Conservation (phyloP, 1,140 invertebrate genomes). For the Amyelois transitella region DNA sequence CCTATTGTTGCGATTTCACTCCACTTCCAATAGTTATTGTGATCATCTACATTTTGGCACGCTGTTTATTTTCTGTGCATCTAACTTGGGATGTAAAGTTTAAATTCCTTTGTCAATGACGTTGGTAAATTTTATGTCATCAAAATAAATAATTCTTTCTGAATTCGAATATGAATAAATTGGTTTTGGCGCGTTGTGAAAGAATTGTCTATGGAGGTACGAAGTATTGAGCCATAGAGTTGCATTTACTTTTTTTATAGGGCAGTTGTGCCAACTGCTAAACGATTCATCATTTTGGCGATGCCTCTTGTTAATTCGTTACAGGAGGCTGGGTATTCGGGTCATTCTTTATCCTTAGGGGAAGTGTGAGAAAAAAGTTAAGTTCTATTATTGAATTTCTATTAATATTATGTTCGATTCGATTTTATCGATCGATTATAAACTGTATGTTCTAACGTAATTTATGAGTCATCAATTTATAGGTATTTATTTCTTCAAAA, state of each 20-base stretch:
- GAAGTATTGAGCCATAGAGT: background rate
- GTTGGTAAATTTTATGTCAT: background rate
- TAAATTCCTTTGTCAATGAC: slow-evolving; percentile 1
- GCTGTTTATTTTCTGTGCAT: slow-evolving; percentile 10
- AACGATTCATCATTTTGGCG: slow-evolving; percentile 45
- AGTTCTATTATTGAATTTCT: slow-evolving; percentile 20
- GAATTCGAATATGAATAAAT: background rate
- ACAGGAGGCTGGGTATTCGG: slow-evolving; percentile 40
- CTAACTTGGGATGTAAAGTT: slow-evolving; percentile 6
- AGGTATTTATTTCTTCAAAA: too few species aligned
- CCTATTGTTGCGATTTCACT: slow-evolving; percentile 53
- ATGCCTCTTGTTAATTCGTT: slow-evolving; percentile 57
- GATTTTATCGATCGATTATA: slow-evolving; percentile 12
- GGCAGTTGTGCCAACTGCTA: slow-evolving; percentile 23
- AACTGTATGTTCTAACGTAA: background rate
- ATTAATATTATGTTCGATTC: slow-evolving; percentile 22
- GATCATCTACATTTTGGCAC: slow-evolving; percentile 18
- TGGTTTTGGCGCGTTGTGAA: background rate
- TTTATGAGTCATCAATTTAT: too few species aligned
- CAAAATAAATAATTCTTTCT: background rate
- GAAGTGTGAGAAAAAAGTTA: slow-evolving; percentile 34
- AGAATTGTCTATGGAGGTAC: background rate
- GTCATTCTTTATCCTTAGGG: slow-evolving; percentile 26
- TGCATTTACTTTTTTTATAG: slow-evolving; percentile 10
- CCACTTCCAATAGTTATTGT: slow-evolving; percentile 46